Percentiles rank a stretch among this genome's conserved stretches.
Evolutionary conservation across 2,888 invertebrate genomes (phyloP).

Genomic region (Aphidoletes aphidimyza): DNA sequence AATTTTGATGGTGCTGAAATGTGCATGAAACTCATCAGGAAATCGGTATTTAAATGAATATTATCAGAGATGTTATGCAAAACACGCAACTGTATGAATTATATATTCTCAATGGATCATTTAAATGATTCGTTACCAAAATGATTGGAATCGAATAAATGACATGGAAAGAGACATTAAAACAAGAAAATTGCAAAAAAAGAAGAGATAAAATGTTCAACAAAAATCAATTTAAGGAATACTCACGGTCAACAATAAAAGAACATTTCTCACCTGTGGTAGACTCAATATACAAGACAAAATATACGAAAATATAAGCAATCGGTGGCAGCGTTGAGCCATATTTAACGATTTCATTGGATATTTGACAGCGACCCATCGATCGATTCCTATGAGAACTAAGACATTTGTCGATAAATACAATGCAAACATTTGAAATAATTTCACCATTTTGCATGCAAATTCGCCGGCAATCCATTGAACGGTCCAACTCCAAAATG

Average conservation of each 20-base stretch:
- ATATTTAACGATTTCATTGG: conserved; percentile 79
- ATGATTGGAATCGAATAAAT: neutral
- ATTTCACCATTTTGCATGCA: conserved; percentile 83
- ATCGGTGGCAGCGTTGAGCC: conserved; percentile 74
- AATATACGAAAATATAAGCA: conserved; percentile 77
- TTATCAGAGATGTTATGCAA: neutral
- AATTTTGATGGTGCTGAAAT: neutral
- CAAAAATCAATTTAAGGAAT: neutral
- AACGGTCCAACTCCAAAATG: conserved; percentile 82
- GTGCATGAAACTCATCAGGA: neutral
- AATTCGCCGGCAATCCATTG: conserved; percentile 79
- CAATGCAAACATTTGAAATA: conserved; percentile 82
- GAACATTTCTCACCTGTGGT: conserved; percentile 80
- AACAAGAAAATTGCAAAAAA: neutral
- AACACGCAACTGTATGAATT: neutral
- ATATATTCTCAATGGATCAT: neutral
- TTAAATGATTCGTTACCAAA: neutral
- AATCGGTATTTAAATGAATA: conserved; percentile 31
- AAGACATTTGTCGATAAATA: conserved; percentile 85
- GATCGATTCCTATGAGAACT: conserved; percentile 83
- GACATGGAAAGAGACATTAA: neutral
- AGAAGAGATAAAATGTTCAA: neutral
- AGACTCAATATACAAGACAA: conserved; percentile 79
- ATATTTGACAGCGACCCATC: conserved; percentile 83
- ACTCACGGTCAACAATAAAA: neutral